Evolutionary conservation across 2,797 vertebrate species (phyloP), one percentile per base, ranked within the genome.

Genomic region (Rhabdophis nuchalis): DNA sequence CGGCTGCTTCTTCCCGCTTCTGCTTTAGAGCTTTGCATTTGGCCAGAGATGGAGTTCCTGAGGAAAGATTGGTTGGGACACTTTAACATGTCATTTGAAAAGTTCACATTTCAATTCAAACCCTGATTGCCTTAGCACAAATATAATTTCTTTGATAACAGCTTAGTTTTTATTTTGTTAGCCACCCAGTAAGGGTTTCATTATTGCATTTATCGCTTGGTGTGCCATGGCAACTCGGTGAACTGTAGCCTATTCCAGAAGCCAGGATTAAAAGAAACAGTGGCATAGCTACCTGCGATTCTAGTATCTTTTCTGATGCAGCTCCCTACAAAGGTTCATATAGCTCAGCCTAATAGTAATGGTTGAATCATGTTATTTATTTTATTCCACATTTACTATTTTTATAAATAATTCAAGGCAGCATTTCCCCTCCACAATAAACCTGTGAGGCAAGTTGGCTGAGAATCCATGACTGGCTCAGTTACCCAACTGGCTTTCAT

Each of bases 21-120:
- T 96, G 94, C 94, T 96, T 95, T 86, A 97, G 95, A 52, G 96
- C 98, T 89, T 98, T 98, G 95, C 98, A 99, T 95, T 98, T 99
- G 91, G 97, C 95, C 91, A 99, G 96, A 14, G 98, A 96, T 23
- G 98, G 98, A 0, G 96, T 94, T 72, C 98, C 98, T 98, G 94
- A 13, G 86, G 53, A 46, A 41, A 87, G 54, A 41, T 58, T 23
- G 36, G 14, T 12, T 4, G 36, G 36, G 72, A 18, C 0, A 3
- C 58, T 16, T 16, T 27, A n/a, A 85, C 5, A 89, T 10, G 20
- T 10, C n/a, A 68, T 18, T 53, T 89, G 54, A 41, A 85, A 87
- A 88, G 52, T 3, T 25, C 57, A 25, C 8, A 60, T 87, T 61
- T 25, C 14, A 25, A 18, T 57, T 36, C 41, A n/a, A 87, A 88